Evolutionary conservation across 2,888 invertebrate genomes (phyloP), one percentile per base, ranked within the genome.

Genomic region (Eupithecia subumbrata): DNA sequence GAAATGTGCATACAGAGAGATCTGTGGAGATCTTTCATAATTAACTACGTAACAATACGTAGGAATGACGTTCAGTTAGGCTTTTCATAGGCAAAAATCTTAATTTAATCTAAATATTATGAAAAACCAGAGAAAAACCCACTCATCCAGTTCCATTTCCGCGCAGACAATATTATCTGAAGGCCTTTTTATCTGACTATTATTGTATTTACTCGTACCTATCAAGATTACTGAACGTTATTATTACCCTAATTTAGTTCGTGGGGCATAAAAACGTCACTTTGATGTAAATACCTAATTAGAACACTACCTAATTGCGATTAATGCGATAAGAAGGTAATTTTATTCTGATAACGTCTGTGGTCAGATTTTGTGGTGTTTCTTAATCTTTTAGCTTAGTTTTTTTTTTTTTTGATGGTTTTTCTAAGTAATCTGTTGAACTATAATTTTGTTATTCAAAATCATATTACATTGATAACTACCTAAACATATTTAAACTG

Each of bases 141-240:
- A 9, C 25, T 34, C 63, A 64, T 40, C 5, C 12, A 14, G 4
- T 37, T n/a, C 5, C 5, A 60, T 60, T 30, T 71, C 34, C 34
- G 43, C 22, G 22, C 60, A 71, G 43, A 71, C 16, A 22, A n/a
- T 69, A 30, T 69, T 72, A 64, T 69, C 68, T 75, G 69, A 69
- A 75, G 69, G 75, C 40, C 40, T 64, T 63, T 4, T 72, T 43
- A 72, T 69, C 74, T 48, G 30, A n/a, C n/a, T 25, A 56, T 63
- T 64, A 45, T 45, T 11, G 37, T 75, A 40, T 75, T 72, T 69
- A 69, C 52, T 16, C 45, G 18, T 40, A 45, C 22, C 22, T n/a
- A 52, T 43, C 64, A 69, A 75, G 69, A 70, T 69, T 69, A 75
- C 30, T 22, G 43, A 45, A 71, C 60, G 43, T 48, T 66, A 30